These are phyloP conservation scores for Holotrichia oblita DNA, from an alignment of 1,140 invertebrate genomes.

Conservation along the genomic window DNA sequence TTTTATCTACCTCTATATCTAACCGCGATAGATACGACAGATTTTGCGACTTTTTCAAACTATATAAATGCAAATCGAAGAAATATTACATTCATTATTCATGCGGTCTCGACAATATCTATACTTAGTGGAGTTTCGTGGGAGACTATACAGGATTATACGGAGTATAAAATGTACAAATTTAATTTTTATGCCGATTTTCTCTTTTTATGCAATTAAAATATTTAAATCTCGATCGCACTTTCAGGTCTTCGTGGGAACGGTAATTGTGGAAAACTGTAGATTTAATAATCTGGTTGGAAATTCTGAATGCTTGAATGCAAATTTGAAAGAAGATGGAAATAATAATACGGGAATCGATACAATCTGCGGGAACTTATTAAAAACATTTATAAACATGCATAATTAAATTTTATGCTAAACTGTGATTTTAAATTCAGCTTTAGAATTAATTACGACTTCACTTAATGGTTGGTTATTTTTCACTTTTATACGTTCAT, in stretches of 20 bases:
- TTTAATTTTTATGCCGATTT: not conserved
- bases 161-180: not conserved
- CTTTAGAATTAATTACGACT: not conserved
- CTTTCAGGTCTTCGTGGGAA: not conserved
- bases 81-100: conserved; percentile 21
- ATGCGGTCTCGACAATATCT: not conserved
- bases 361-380: not conserved
- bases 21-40: not conserved
- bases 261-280: not conserved
- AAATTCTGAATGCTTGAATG: not conserved
- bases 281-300: not conserved
- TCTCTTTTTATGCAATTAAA: conserved; percentile 10
- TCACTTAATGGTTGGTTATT: not conserved
- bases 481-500: not conserved
- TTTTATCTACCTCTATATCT: not conserved
- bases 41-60: not conserved
- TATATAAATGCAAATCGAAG: conserved; percentile 13
- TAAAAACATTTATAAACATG: not conserved
- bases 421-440: not conserved
- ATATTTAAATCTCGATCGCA: not conserved
- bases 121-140: not conserved
- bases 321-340: not conserved
- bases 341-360: not conserved
- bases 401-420: conserved; percentile 1
- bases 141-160: not conserved